Percentiles rank a stretch among this genome's conserved stretches.
These are phyloP conservation scores for Colostygia pectinataria DNA, from an alignment of 2,888 invertebrate species.

Conservation along the genomic window DNA sequence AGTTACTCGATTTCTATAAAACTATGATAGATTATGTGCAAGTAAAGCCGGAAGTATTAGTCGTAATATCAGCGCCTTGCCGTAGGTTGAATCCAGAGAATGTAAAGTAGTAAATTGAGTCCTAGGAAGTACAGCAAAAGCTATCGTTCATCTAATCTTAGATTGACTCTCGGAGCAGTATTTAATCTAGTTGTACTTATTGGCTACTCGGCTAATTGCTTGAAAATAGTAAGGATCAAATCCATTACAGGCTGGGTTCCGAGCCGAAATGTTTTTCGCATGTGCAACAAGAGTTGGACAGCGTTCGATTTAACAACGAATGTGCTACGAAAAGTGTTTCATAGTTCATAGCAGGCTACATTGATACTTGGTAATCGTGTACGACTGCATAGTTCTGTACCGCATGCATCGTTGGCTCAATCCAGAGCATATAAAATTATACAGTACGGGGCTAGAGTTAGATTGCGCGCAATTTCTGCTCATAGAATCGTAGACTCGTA, in stretches of 20 bases:
- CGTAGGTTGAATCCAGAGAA: constrained; percentile 39
- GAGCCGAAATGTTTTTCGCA: constrained; percentile 7
- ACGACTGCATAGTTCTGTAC: constrained; percentile 15
- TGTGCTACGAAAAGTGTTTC: too few relatives aligned
- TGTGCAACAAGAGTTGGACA: constrained; percentile 2
- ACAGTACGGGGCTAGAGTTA: background rate
- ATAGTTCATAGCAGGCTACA: background rate
- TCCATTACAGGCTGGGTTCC: constrained; percentile 24
- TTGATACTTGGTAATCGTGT: too few relatives aligned
- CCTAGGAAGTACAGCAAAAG: constrained; percentile 39
- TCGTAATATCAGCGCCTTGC: constrained; percentile 36
- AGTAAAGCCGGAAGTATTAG: constrained; percentile 44
- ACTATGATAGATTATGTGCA: constrained; percentile 21
- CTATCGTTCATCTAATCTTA: constrained; percentile 33
- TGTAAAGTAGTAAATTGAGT: constrained; percentile 48
- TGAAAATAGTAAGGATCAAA: constrained; percentile 7
- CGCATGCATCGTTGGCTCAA: constrained; percentile 25
- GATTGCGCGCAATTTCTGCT: constrained; percentile 2
- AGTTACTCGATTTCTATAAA: constrained; percentile 22
- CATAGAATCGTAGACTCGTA: constrained; percentile 7
- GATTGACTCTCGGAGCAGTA: background rate
- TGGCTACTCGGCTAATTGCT: background rate
- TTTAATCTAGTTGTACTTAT: too few relatives aligned
- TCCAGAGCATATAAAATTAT: constrained; percentile 6
- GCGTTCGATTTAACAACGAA: too few relatives aligned